These are phyloP conservation scores for Orestias chungarensis DNA, from an alignment of 2,797 vertebrate genomes.

Conservation along the genomic window DNA sequence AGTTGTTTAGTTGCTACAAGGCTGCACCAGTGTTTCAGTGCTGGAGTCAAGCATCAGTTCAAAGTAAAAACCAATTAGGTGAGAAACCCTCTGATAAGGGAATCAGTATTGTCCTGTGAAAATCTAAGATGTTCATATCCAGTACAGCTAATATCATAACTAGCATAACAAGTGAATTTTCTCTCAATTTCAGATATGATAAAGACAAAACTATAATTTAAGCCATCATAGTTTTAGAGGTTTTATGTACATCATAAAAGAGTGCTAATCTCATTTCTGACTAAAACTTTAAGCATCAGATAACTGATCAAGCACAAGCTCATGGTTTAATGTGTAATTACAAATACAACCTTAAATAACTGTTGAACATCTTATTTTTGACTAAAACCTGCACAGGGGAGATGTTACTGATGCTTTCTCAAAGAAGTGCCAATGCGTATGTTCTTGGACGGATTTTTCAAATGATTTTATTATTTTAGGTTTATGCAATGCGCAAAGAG, in stretches of 20 bases:
- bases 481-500: conserved; percentile 16
- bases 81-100: no score
- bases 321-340: conserved; percentile 16
- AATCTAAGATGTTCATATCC: no score
- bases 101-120: no score
- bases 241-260: not conserved
- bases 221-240: not conserved
- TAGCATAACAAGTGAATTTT: not conserved
- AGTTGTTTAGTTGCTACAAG: no score
- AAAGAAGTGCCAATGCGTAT: conserved; percentile 11
- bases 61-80: no score
- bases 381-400: conserved; percentile 10
- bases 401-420: conserved; percentile 1
- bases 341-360: conserved; percentile 30
- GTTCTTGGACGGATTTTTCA: conserved; percentile 53
- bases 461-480: conserved; percentile 42
- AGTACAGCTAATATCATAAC: not conserved
- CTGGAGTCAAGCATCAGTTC: no score
- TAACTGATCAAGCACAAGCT: not conserved
- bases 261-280: not conserved
- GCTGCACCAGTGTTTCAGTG: no score
- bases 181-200: not conserved
- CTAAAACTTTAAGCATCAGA: not conserved
- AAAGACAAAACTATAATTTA: not conserved
- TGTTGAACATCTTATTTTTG: conserved; percentile 23